Evolutionary conservation across 2,888 invertebrate species (phyloP).

Genomic region (Omphaloscelis lunosa): DNA sequence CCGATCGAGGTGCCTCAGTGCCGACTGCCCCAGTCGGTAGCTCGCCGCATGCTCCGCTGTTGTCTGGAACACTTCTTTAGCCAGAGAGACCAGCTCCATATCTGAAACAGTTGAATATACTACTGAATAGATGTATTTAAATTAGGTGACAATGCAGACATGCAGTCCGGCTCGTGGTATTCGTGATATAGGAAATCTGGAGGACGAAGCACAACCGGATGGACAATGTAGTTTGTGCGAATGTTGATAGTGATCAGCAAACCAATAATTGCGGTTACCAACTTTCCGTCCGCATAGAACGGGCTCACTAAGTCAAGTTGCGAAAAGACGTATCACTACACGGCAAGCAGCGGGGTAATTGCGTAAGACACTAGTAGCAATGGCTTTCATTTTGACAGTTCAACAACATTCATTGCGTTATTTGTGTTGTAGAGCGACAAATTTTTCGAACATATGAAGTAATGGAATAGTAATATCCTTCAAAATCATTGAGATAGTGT

Average conservation of each 20-base stretch:
- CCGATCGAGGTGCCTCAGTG: constrained; percentile 85
- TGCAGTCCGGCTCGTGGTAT: neutral
- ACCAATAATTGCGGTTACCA: neutral
- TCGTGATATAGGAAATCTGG: neutral
- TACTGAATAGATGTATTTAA: neutral
- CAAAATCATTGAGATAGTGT: too few species aligned
- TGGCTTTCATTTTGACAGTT: too few species aligned
- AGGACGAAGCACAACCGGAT: neutral
- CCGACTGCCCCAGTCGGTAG: constrained; percentile 86
- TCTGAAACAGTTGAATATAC: constrained; percentile 67
- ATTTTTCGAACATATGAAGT: too few species aligned
- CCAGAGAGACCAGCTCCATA: constrained; percentile 84
- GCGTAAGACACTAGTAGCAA: too few species aligned
- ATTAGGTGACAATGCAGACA: constrained; percentile 15
- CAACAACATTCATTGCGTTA: too few species aligned
- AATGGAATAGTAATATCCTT: too few species aligned
- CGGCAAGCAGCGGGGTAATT: neutral
- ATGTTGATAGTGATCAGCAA: neutral
- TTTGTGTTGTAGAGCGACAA: too few species aligned
- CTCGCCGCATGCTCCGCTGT: constrained; percentile 84
- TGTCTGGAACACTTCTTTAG: constrained; percentile 80
- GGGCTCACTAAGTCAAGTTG: neutral
- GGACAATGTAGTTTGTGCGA: neutral
- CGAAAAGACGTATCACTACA: neutral
- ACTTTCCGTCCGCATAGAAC: neutral